A percentile compares a stretch with the other conserved stretches of the same genome.
Evolutionary conservation across 2,113 vertebrate genomes (phyloP).

Genomic region (Merops nubicus): DNA sequence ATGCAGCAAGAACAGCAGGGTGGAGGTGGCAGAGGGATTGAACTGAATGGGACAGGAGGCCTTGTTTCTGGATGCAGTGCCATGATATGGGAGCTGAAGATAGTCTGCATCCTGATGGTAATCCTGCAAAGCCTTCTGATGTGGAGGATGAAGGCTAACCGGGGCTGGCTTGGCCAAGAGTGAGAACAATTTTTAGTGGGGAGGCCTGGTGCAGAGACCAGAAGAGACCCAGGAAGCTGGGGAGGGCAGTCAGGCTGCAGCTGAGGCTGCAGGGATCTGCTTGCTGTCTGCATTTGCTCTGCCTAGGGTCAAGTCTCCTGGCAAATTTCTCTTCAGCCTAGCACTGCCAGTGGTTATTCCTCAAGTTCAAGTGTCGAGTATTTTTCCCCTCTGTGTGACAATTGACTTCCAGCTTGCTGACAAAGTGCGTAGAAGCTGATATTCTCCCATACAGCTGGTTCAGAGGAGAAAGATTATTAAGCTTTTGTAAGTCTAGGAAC

Average conservation of each 20-base stretch:
- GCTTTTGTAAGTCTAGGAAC: neutral
- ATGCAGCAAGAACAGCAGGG: too few relatives aligned
- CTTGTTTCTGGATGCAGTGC: neutral
- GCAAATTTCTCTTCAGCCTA: neutral
- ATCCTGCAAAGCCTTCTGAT: neutral
- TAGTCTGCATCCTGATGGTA: neutral
- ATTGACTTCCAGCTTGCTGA: neutral
- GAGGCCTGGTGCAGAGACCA: rapidly evolving
- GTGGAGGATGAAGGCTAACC: neutral
- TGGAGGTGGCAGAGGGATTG: neutral
- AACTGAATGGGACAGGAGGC: neutral
- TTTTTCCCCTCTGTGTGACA: neutral
- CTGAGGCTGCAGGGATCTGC: neutral
- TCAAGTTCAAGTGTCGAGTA: neutral
- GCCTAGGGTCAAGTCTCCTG: neutral
- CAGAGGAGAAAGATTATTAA: neutral
- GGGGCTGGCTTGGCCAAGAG: neutral
- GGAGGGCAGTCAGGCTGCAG: neutral
- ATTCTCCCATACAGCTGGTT: neutral
- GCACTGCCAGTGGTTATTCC: neutral
- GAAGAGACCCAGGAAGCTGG: neutral
- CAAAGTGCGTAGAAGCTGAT: neutral
- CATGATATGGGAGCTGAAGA: rapidly evolving
- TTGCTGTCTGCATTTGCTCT: neutral
- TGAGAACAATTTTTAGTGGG: too few relatives aligned